These are phyloP conservation scores for Melinopterus prodromus DNA, from an alignment of 2,888 invertebrate genomes.

Conservation along the genomic window DNA sequence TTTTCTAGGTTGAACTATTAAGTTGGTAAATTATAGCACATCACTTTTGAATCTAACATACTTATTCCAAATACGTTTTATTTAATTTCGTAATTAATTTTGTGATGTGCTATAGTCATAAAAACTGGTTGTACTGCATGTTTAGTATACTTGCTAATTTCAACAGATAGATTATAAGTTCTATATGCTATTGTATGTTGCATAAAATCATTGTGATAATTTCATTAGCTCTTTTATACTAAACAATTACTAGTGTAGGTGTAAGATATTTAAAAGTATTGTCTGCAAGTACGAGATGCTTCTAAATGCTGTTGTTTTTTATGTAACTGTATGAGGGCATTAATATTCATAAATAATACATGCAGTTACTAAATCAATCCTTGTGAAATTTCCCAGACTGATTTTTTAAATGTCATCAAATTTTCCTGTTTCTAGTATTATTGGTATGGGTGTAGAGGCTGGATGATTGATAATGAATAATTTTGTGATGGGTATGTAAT, in stretches of 20 bases:
- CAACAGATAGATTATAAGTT: background rate
- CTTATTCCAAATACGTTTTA: background rate
- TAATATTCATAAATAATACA: background rate
- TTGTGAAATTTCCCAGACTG: background rate
- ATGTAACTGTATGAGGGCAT: background rate
- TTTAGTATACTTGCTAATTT: background rate
- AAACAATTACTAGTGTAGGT: background rate
- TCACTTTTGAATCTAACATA: background rate
- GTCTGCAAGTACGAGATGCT: background rate
- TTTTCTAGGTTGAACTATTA: background rate
- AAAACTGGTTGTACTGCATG: background rate
- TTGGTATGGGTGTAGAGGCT: background rate
- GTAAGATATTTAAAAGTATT: background rate
- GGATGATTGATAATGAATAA: background rate
- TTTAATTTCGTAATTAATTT: background rate
- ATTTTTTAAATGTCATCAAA: background rate
- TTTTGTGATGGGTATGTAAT: background rate
- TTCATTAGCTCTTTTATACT: background rate
- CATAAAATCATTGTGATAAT: background rate
- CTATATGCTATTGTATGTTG: background rate
- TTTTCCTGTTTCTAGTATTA: background rate
- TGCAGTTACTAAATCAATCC: background rate
- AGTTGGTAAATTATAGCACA: background rate
- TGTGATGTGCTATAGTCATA: background rate
- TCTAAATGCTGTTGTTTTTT: background rate